phyloP scores from a whole-genome alignment of 2,888 invertebrate genomes.

The Hylaea fasciaria region DNA sequence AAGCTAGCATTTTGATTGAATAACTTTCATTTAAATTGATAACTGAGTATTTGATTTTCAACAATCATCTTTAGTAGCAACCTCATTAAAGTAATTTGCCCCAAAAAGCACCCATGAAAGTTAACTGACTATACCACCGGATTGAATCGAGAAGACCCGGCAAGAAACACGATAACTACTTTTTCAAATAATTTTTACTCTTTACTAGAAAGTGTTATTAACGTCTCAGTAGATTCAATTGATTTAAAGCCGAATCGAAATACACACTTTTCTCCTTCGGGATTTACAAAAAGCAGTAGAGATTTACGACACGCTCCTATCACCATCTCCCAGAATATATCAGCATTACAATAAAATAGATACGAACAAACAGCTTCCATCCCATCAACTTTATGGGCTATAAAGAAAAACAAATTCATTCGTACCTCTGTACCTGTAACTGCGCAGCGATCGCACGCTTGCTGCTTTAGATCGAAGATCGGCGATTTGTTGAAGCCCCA shows the following conservation, averaged over 20 bases:
- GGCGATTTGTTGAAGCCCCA: background rate
- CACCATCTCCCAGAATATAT: slow-evolving; percentile 37
- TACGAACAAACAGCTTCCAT: slow-evolving; percentile 45
- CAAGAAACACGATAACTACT: no score
- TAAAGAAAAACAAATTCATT: slow-evolving; percentile 47
- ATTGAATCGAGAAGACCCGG: no score
- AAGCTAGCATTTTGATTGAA: no score
- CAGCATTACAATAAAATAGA: slow-evolving; percentile 41
- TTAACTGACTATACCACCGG: no score
- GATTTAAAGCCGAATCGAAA: slow-evolving; percentile 22
- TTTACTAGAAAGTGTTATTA: no score
- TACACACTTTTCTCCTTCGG: slow-evolving; percentile 20
- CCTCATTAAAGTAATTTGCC: no score
- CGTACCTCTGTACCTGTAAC: slow-evolving; percentile 37
- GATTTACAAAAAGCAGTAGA: slow-evolving; percentile 29
- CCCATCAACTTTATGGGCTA: slow-evolving; percentile 46
- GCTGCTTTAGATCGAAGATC: slow-evolving; percentile 12
- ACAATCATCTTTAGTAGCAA: no score
- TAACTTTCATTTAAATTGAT: no score
- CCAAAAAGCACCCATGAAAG: no score
- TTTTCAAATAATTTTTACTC: no score
- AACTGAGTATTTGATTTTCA: no score
- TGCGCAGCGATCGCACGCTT: slow-evolving; percentile 10
- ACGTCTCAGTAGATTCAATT: slow-evolving; percentile 10
- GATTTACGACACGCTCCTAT: slow-evolving; percentile 29